phyloP scores from a whole-genome alignment of 2,797 vertebrate species.

The Poeciliopsis presidionis region DNA sequence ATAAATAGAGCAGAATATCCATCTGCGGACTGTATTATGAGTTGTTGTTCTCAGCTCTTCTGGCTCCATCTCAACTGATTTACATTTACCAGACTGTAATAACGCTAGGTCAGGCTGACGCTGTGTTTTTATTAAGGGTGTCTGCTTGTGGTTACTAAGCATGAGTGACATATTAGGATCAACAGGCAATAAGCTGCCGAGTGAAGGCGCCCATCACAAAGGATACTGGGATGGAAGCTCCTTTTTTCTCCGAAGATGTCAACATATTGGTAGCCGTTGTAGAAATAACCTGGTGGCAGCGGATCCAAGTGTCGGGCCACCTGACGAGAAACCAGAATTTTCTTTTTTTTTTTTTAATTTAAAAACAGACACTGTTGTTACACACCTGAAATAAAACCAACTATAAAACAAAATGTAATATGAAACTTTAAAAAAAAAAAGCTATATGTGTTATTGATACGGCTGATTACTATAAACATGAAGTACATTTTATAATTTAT shows the following conservation, averaged over 20 bases:
- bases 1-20: not conserved
- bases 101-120: not conserved
- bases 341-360: not conserved
- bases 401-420: not conserved
- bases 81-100: not conserved
- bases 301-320: constrained; percentile 89
- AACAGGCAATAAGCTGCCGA: not conserved
- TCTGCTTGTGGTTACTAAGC: not conserved
- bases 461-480: not conserved
- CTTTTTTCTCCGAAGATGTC: constrained; percentile 95
- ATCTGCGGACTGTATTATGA: not conserved
- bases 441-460: not conserved
- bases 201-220: constrained; percentile 56
- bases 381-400: not conserved
- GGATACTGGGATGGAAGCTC: constrained; percentile 94
- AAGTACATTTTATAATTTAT: not conserved
- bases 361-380: not conserved
- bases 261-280: constrained; percentile 92
- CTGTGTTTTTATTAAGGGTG: not conserved
- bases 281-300: constrained; percentile 92
- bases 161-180: not conserved
- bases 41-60: not conserved
- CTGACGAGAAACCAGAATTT: constrained; percentile 65
- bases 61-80: not conserved
- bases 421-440: not conserved